Conservation (phyloP, 2,888 invertebrate species). For the Coenonympha arcania region DNA sequence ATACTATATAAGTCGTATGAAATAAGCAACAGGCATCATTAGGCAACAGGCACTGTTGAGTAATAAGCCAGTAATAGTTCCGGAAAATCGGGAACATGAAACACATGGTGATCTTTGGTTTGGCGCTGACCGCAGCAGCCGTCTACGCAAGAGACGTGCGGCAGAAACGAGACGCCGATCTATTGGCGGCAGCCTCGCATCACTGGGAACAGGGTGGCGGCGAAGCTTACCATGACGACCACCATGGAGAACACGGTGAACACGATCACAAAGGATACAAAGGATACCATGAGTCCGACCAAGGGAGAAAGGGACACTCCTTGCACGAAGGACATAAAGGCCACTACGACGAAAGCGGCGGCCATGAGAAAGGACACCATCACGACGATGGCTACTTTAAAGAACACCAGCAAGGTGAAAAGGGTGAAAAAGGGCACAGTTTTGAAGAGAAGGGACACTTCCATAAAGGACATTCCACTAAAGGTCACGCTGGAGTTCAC, state of each 20-base stretch:
- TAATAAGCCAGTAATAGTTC: constrained; percentile 40
- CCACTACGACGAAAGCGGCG: constrained; percentile 75
- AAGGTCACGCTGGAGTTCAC: constrained; percentile 88
- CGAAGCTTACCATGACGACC: constrained; percentile 76
- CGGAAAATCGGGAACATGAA: constrained; percentile 54
- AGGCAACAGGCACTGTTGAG: constrained; percentile 43
- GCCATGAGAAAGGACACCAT: constrained; percentile 77
- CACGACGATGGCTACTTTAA: constrained; percentile 78
- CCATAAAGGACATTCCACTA: constrained; percentile 88
- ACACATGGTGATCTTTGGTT: constrained; percentile 46
- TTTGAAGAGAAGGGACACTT: constrained; percentile 78
- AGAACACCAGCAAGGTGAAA: constrained; percentile 77
- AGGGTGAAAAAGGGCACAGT: constrained; percentile 76
- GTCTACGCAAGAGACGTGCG: constrained; percentile 67
- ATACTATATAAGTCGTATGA: constrained; percentile 68
- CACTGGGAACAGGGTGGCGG: constrained; percentile 75
- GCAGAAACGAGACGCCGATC: constrained; percentile 61
- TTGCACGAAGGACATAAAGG: constrained; percentile 78
- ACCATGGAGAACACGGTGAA: constrained; percentile 77
- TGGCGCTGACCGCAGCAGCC: constrained; percentile 59
- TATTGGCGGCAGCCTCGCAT: constrained; percentile 67
- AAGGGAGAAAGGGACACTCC: constrained; percentile 81
- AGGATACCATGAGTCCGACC: constrained; percentile 77
- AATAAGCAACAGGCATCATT: constrained; percentile 65
- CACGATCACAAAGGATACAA: constrained; percentile 81